Percentiles rank a stretch among this genome's conserved stretches.
These are phyloP conservation scores for Drosophila ercepeae DNA, from an alignment of 1,140 invertebrate genomes.

Conservation along the genomic window DNA sequence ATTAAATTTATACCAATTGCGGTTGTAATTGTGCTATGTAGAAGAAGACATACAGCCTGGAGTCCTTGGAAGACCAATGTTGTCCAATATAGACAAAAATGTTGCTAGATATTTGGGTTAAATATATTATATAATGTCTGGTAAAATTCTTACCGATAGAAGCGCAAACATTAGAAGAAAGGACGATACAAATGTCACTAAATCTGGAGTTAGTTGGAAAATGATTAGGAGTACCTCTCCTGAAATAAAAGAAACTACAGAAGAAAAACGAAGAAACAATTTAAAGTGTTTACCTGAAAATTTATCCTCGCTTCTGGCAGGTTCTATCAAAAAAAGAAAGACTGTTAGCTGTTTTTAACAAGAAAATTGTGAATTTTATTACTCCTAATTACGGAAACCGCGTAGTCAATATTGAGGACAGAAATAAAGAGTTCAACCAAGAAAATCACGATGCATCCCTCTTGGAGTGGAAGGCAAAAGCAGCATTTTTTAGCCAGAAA, in stretches of 20 bases:
- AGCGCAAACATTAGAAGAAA: slow-evolving; percentile 3
- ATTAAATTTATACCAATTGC: slow-evolving; percentile 16
- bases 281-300: slow-evolving; percentile 13
- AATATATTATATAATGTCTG: too few species aligned
- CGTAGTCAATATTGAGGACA: slow-evolving; percentile 24
- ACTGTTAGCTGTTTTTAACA: too few species aligned
- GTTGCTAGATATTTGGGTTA: slow-evolving; percentile 12
- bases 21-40: slow-evolving; percentile 8
- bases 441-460: slow-evolving; percentile 27
- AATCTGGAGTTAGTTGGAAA: slow-evolving; percentile 25
- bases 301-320: background rate
- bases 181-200: background rate
- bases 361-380: too few species aligned
- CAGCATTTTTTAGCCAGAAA: slow-evolving; percentile 18
- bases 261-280: background rate
- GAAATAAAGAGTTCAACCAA: background rate
- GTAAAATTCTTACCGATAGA: slow-evolving; percentile 10
- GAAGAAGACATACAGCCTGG: slow-evolving; percentile 5
- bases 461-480: slow-evolving; percentile 17
- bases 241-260: background rate
- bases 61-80: background rate
- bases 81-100: background rate
- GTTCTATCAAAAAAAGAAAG: background rate
- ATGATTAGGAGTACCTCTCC: background rate
- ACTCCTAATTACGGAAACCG: too few species aligned